Conservation (phyloP, 2,797 vertebrate genomes). For the Simalia tracyae region DNA sequence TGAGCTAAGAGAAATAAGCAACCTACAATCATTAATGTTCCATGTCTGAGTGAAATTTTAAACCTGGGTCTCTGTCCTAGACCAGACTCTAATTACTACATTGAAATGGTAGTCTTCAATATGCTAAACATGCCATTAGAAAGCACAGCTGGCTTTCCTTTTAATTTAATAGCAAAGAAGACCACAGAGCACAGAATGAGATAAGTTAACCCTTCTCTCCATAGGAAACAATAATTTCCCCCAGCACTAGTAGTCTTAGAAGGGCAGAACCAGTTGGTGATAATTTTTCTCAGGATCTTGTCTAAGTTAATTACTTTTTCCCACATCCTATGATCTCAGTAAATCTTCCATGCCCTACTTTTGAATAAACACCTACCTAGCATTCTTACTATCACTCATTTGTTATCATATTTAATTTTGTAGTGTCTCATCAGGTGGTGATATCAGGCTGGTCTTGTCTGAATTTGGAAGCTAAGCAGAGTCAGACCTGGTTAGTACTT, state of each 20-base stretch:
- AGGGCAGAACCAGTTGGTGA: not conserved
- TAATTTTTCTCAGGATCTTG: not conserved
- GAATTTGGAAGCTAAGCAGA: not conserved
- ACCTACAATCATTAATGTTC: not conserved
- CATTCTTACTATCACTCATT: not conserved
- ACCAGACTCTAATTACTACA: not conserved
- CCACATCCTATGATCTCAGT: not conserved
- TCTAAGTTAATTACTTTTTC: too few species aligned
- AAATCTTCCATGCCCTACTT: not conserved
- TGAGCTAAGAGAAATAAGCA: not conserved
- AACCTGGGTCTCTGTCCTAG: not conserved
- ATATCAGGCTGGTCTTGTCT: not conserved
- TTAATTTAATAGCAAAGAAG: not conserved
- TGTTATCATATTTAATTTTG: not conserved
- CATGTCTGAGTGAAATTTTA: not conserved
- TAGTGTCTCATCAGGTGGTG: not conserved
- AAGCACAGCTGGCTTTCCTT: not conserved
- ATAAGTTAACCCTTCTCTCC: not conserved
- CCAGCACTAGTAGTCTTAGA: not conserved
- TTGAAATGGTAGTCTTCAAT: not conserved
- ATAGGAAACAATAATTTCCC: too few species aligned
- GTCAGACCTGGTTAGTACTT: not conserved
- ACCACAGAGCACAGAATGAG: too few species aligned
- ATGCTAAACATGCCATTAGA: not conserved
- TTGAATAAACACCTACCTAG: not conserved